A percentile compares a stretch with the other conserved stretches of the same genome.
These are phyloP conservation scores for Palaemon carinicauda DNA, from an alignment of 1,140 invertebrate species.

Conservation along the genomic window DNA sequence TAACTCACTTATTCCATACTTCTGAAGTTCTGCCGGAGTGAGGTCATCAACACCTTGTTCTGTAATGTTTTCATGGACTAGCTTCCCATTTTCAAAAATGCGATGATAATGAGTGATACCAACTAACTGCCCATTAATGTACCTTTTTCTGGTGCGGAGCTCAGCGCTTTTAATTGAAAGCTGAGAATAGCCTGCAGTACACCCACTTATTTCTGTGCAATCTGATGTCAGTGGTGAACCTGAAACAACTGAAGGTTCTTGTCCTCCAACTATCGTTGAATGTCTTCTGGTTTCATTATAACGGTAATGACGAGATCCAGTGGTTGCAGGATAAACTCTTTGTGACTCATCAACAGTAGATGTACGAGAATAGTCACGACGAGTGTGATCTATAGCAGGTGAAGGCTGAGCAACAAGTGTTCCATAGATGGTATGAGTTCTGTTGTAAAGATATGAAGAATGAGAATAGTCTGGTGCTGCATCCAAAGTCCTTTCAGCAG, in stretches of 20 bases:
- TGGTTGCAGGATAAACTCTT: neutral
- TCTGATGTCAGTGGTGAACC: neutral
- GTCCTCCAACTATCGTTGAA: neutral
- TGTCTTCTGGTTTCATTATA: slow-evolving; percentile 25
- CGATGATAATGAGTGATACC: slow-evolving; percentile 30
- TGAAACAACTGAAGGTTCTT: neutral
- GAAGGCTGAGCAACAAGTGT: neutral
- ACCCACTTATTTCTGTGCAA: neutral
- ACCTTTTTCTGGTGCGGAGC: slow-evolving; percentile 3
- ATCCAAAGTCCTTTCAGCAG: neutral
- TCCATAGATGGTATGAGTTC: neutral
- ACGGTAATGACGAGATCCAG: neutral
- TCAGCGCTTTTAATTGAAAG: neutral
- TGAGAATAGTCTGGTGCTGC: neutral
- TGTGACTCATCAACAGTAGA: neutral
- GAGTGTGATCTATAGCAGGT: neutral
- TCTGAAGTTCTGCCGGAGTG: neutral
- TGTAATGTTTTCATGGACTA: slow-evolving; percentile 26
- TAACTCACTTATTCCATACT: slow-evolving; percentile 4
- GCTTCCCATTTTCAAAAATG: slow-evolving; percentile 16
- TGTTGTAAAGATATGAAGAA: slow-evolving; percentile 13
- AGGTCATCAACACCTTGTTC: slow-evolving; percentile 33
- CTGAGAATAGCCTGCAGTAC: neutral
- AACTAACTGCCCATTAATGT: slow-evolving; percentile 32
- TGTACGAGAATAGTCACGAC: neutral